These are phyloP conservation scores for Drosophila chauvacae DNA, from an alignment of 1,140 invertebrate genomes.

Conservation along the genomic window DNA sequence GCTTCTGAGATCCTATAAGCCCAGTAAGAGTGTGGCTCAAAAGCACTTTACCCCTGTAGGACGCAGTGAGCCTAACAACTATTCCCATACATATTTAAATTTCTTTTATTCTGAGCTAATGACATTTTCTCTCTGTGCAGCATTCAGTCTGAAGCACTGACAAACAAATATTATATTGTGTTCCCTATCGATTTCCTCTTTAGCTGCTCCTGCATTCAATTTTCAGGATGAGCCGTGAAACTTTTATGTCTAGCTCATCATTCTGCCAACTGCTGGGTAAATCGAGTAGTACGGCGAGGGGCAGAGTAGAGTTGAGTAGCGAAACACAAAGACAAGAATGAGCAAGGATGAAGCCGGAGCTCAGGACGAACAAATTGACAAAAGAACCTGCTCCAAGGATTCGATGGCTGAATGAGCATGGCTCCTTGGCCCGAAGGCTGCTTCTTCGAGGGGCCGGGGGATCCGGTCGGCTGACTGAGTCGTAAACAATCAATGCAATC, in stretches of 20 bases:
- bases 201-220: slow-evolving; percentile 49
- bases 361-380: slow-evolving; percentile 36
- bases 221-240: slow-evolving; percentile 57
- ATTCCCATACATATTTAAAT: neutral
- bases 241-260: slow-evolving; percentile 67
- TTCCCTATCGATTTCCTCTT: slow-evolving; percentile 49
- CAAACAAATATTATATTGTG: slow-evolving; percentile 60
- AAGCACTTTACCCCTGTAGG: neutral
- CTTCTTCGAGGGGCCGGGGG: neutral
- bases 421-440: neutral
- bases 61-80: neutral
- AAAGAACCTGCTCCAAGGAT: slow-evolving; percentile 45
- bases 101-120: neutral
- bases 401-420: slow-evolving; percentile 33
- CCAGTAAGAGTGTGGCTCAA: neutral
- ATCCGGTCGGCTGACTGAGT: slow-evolving; percentile 26
- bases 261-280: slow-evolving; percentile 35
- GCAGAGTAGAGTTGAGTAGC: neutral
- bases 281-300: neutral
- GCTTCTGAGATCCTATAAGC: too few relatives aligned
- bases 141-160: slow-evolving; percentile 19
- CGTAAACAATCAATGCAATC: slow-evolving; percentile 48
- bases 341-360: slow-evolving; percentile 2
- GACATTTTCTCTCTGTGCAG: neutral
- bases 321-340: slow-evolving; percentile 14